Base-by-base conservation (phyloP, 2,113 vertebrate species). In the Ceuthmochares aereus region DNA sequence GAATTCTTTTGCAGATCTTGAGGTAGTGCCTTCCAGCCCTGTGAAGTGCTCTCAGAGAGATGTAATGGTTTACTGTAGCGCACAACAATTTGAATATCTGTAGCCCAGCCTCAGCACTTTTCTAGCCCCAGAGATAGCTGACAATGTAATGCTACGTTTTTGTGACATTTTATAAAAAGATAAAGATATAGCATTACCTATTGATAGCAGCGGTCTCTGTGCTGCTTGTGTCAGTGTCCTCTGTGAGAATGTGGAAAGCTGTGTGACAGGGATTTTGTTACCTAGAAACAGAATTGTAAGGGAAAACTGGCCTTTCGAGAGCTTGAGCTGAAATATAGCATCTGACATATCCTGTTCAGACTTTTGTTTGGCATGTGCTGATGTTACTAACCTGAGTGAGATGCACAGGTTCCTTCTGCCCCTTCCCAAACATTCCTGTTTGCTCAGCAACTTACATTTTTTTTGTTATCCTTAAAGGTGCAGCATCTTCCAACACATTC, bases 11-110 rank as follows among this genome's bases (percentile, higher is more conserved):
- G 79, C 64, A 77, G 37, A 18, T 36, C 58, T 32, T 21, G 37
- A 37, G n/a, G 68, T n/a, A 72, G 68, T 90, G 69, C 82, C 63
- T 85, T 40, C 25, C 67, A 67, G 73, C 45, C 36, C 58, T 26
- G 36, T 11, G 47, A 67, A 58, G 45, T 40, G 45, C 30, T 63
- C 45, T 80, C 67, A 25, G 15, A n/a, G 59, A 9, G 23, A 15
- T 13, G 30, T 15, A 10, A 12, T 8, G 37, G n/a, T 6, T 84
- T 60, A 7, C 34, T 14, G 59, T 54, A 36, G 40, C 34, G 3
- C 15, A 2, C 18, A 42, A 18, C 32, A 4, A 2, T 34, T 34
- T 0, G 1, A 37, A 23, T 30, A 1, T 9, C 7, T 0, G 4
- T 56, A 63, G 69, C 43, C 43, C 1, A 2, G 49, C 36, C 43